Evolutionary conservation across 1,140 invertebrate species (phyloP), one percentile per base, ranked within the genome.

Genomic region (Psix sp.): DNA sequence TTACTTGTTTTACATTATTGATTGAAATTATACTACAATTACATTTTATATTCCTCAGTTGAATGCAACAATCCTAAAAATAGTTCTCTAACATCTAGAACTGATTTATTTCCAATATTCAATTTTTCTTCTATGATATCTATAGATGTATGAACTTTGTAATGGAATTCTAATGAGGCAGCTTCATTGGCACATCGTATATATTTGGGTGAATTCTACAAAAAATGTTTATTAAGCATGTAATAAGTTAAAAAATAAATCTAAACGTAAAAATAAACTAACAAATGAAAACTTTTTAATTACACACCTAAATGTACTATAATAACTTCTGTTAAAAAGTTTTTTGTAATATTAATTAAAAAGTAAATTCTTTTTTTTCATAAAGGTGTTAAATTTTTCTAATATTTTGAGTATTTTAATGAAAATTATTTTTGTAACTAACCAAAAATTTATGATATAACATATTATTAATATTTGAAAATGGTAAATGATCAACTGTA

Each of bases 41-140:
- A 98, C 95, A 98, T 95, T 92, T 96, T 98, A 85, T 97, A 96
- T 74, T 96, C 96, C 89, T 98, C 97, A n/a, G 96, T 95, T 1
- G 96, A 94, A 87, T 96, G 97, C 1, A 99, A 88, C 42, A 96
- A 87, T 14, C 96, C 96, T 29, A 98, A 89, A 85, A 98, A 98
- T 0, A 98, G 88, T 84, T 99, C 96, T 77, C 95, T 88, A 15
- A 92, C 86, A 84, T 95, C 93, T 35, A 90, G 88, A 7, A 85
- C 82, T 2, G 89, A 89, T 88, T 90, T 93, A 81, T 90, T 92
- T 71, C 86, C 90, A 73, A 88, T 85, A 43, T 91, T 91, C 39
- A 97, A 88, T 82, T 97, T 95, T 80, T 98, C 97, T 85, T 98
- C 96, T 36, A 98, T 91, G 15, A 98, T 94, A 86, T 98, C 97